Base-by-base conservation (phyloP, 2,888 invertebrate genomes). In the Meliscaeva auricollis region DNA sequence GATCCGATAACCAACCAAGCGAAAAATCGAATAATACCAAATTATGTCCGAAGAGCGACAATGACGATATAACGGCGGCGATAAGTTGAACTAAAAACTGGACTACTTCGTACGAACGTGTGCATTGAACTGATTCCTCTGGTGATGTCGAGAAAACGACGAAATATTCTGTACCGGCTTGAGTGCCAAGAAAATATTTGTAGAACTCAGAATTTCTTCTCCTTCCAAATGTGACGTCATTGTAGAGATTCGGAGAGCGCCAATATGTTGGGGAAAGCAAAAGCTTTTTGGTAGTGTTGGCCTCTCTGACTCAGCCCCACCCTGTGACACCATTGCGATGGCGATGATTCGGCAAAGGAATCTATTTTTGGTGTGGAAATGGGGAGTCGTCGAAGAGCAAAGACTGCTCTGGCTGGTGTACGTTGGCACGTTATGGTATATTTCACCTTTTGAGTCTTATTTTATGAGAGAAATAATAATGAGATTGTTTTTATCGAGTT, bases 71-170 rank as follows among this genome's bases (percentile, higher is more conserved):
- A 26, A 44, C 58, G 48, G 44, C 26, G 35, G 32, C 30, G 13
- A 54, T 9, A 52, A 32, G 38, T n/a, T 32, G 66, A 69, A 64
- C n/a, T 46, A 46, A 46, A 30, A 30, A 15, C 30, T 17, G 44
- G 62, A 72, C 75, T 76, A 60, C 22, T 60, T 41, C 52, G 73
- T 69, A 81, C 73, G 81, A 73, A 73, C 56, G 85, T 81, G 69
- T 85, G 73, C 76, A 81, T 73, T 81, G 62, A 81, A 85, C 85
- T 85, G 85, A 81, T 73, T 81, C 80, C 30, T 32, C 30, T 7
- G 41, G 41, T 41, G 38, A 32, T 68, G 62, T 66, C 66, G 70
- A 69, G 60, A 50, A 70, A 60, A 2, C 73, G 64, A 44, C 30
- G 50, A 64, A 68, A 69, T 52, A 70, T 73, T 62, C 44, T 41